Percentiles rank a stretch among this genome's conserved stretches.
Evolutionary conservation across 2,113 vertebrate species (phyloP).

Genomic region (Poicephalus meyeri): DNA sequence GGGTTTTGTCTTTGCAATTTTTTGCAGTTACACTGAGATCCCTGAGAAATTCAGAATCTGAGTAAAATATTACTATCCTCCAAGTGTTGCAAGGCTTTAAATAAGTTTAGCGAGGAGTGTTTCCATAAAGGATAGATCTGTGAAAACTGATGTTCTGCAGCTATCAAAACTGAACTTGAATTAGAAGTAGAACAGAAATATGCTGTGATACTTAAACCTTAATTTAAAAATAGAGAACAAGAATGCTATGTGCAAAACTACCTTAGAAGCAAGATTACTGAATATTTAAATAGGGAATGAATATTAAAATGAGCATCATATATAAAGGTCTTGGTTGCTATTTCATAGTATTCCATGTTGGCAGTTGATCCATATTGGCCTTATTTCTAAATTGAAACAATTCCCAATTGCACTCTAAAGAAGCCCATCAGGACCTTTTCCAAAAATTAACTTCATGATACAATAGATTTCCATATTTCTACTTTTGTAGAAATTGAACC

Average conservation of each 20-base stretch:
- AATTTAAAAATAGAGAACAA: background rate
- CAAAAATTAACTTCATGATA: background rate
- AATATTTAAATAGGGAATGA: background rate
- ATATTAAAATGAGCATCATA: background rate
- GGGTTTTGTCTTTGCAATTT: background rate
- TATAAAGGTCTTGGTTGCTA: background rate
- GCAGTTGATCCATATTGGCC: background rate
- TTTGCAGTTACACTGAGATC: background rate
- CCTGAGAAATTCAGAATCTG: background rate
- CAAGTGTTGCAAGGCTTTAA: constrained; percentile 21
- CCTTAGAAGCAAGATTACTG: background rate
- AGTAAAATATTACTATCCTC: constrained; percentile 1
- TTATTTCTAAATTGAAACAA: background rate
- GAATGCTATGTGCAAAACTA: background rate
- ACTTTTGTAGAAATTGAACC: background rate
- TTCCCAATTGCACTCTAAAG: background rate
- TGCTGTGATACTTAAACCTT: background rate
- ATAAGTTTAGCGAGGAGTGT: background rate
- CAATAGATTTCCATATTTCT: background rate
- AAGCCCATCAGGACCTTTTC: background rate
- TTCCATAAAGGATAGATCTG: constrained; percentile 20
- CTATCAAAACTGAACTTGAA: background rate
- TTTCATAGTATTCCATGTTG: background rate
- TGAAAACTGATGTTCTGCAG: background rate
- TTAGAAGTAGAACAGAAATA: background rate